Evolutionary conservation across 2,888 invertebrate species (phyloP).

Genomic region (Ormyrus nitidulus): DNA sequence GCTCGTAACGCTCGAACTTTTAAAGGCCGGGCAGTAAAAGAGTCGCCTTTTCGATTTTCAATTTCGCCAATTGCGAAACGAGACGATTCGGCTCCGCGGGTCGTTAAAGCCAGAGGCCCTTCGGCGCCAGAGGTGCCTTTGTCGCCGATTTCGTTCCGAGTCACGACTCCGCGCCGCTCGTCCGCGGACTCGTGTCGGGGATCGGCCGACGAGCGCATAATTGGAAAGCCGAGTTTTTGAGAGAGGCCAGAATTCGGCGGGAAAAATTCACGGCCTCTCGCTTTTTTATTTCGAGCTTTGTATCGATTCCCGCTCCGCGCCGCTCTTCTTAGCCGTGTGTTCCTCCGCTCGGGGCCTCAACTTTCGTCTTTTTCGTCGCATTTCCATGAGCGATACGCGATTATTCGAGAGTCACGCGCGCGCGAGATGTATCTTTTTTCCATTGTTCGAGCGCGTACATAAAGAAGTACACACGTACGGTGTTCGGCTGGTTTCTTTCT

Average conservation of each 20-base stretch:
- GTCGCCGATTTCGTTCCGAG: conserved; percentile 44
- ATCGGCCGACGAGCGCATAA: conserved; percentile 46
- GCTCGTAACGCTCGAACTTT: conserved; percentile 38
- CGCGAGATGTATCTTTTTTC: conserved; percentile 54
- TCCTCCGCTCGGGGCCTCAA: too few relatives aligned
- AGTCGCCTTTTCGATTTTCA: conserved; percentile 50
- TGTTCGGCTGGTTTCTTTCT: conserved; percentile 49
- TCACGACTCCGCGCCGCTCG: conserved; percentile 21
- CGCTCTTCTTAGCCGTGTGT: background rate
- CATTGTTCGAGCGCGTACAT: conserved; percentile 55
- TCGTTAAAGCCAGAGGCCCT: conserved; percentile 48
- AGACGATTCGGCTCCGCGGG: conserved; percentile 26
- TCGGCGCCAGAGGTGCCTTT: conserved; percentile 28
- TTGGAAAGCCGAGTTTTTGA: conserved; percentile 22
- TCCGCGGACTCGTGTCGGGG: background rate
- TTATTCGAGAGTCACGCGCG: conserved; percentile 52
- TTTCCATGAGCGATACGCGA: conserved; percentile 52
- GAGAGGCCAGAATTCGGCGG: background rate
- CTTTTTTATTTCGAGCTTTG: background rate
- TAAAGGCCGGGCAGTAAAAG: conserved; percentile 42
- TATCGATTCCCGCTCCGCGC: background rate
- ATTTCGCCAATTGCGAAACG: conserved; percentile 50
- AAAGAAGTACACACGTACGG: conserved; percentile 51
- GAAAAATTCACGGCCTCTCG: conserved; percentile 17
- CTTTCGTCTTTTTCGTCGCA: conserved; percentile 25